Conservation (phyloP, 2,113 vertebrate genomes). For the Lepus americanus region DNA sequence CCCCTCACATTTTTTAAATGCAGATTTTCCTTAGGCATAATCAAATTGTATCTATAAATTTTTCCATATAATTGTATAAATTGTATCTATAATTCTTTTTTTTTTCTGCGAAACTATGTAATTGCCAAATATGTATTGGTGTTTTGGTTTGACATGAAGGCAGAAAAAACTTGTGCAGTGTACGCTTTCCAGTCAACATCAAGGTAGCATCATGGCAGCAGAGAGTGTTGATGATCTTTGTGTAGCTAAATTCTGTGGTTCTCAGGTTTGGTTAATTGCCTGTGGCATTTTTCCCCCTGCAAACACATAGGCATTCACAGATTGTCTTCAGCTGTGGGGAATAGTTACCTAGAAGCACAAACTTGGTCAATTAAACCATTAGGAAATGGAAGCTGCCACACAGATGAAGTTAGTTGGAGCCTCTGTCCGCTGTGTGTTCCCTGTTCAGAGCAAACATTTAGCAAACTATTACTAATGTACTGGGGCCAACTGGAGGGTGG, state of each 20-base stretch:
- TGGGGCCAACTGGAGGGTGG: background rate
- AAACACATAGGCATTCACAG: background rate
- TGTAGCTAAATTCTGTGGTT: background rate
- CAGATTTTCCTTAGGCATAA: slow-evolving; percentile 8
- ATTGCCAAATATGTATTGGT: slow-evolving; percentile 39
- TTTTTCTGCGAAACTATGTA: background rate
- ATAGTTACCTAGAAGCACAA: slow-evolving; percentile 5
- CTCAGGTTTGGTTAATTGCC: slow-evolving; percentile 4
- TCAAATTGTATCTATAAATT: background rate
- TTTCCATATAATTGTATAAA: too few species aligned
- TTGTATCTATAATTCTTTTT: background rate
- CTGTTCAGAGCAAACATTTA: background rate
- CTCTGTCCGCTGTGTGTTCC: background rate
- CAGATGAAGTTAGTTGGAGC: background rate
- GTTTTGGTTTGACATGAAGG: slow-evolving; percentile 27
- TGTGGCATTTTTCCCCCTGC: background rate
- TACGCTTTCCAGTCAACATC: background rate
- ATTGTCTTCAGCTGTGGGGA: slow-evolving; percentile 36
- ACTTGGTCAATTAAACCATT: background rate
- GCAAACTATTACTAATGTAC: background rate
- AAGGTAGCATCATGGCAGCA: background rate
- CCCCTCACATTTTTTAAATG: background rate
- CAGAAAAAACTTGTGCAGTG: background rate
- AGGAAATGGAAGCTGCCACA: background rate
- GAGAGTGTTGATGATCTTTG: background rate